Evolutionary conservation across 2,113 vertebrate species (phyloP).

Genomic region (Toxotes chatareus): DNA sequence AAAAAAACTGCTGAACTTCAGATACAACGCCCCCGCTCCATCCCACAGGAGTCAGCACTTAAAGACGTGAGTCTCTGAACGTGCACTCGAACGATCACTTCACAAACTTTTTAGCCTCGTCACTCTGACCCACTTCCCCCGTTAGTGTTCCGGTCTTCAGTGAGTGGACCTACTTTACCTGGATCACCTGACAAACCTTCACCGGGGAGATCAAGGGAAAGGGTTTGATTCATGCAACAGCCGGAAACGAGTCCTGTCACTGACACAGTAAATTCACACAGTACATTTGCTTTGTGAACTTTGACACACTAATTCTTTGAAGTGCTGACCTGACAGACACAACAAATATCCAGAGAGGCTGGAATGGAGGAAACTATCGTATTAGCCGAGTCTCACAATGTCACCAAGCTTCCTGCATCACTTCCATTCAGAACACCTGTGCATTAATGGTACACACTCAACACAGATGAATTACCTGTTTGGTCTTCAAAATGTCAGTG

Average conservation of each 20-base stretch:
- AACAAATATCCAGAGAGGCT: no score
- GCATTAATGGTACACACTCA: neutral
- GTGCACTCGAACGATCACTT: slow-evolving; percentile 2
- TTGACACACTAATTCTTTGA: no score
- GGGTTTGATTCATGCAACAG: slow-evolving; percentile 6
- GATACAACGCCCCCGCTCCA: neutral
- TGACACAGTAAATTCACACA: no score
- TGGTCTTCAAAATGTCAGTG: no score
- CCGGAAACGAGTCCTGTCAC: neutral
- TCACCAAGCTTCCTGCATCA: neutral
- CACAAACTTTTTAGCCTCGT: slow-evolving; percentile 38
- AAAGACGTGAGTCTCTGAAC: slow-evolving; percentile 10
- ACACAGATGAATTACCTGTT: no score
- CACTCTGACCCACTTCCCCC: slow-evolving; percentile 35
- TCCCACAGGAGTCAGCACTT: slow-evolving; percentile 48
- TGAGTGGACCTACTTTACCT: neutral
- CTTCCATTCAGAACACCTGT: neutral
- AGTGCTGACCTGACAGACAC: no score
- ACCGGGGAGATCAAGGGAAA: neutral
- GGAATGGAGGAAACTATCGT: no score
- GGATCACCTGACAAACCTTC: slow-evolving; percentile 12
- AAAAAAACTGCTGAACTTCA: neutral
- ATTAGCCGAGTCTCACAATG: no score
- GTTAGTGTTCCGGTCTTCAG: neutral
- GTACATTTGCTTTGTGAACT: no score